These are phyloP conservation scores for Sardinella longiceps DNA, from an alignment of 2,797 vertebrate species.

Conservation along the genomic window DNA sequence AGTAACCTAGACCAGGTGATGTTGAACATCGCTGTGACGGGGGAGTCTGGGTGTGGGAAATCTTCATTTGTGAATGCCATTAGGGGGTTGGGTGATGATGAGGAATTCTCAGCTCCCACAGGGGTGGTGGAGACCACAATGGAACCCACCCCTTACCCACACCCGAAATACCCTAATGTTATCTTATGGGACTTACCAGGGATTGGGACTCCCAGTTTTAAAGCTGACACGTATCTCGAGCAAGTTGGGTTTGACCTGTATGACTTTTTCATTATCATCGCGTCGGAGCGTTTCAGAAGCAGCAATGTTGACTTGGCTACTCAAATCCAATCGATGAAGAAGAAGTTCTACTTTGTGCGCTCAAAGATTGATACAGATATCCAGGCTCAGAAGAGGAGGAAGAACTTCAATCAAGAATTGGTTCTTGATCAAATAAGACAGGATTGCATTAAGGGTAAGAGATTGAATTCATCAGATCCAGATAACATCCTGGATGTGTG, in stretches of 20 bases:
- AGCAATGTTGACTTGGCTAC: conserved; percentile 47
- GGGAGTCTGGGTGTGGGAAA: conserved; percentile 46
- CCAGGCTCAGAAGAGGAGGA: conserved; percentile 41
- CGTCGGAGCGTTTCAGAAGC: conserved; percentile 40
- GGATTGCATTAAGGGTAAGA: conserved; percentile 27
- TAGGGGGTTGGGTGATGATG: conserved; percentile 33
- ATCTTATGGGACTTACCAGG: conserved; percentile 54
- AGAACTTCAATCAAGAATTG: conserved; percentile 47
- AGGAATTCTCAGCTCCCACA: conserved; percentile 36
- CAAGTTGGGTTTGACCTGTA: conserved; percentile 38
- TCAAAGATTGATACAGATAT: conserved; percentile 53
- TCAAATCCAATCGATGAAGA: conserved; percentile 43
- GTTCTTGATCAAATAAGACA: conserved; percentile 39
- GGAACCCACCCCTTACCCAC: conserved; percentile 27
- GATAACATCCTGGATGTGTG: no score
- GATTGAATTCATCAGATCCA: no score
- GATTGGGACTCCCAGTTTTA: conserved; percentile 52
- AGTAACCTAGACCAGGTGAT: no score
- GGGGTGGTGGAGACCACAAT: conserved; percentile 48
- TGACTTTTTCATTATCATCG: conserved; percentile 54
- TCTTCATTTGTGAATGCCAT: conserved; percentile 53
- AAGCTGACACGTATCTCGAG: conserved; percentile 49
- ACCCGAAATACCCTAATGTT: conserved; percentile 41
- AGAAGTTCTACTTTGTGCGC: conserved; percentile 50
- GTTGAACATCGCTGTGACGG: conserved; percentile 46